Evolutionary conservation across 35 echinoderm and acorn worm species (phyloP), one percentile per base, ranked within the genome.

Genomic region (Apostichopus japonicus): DNA sequence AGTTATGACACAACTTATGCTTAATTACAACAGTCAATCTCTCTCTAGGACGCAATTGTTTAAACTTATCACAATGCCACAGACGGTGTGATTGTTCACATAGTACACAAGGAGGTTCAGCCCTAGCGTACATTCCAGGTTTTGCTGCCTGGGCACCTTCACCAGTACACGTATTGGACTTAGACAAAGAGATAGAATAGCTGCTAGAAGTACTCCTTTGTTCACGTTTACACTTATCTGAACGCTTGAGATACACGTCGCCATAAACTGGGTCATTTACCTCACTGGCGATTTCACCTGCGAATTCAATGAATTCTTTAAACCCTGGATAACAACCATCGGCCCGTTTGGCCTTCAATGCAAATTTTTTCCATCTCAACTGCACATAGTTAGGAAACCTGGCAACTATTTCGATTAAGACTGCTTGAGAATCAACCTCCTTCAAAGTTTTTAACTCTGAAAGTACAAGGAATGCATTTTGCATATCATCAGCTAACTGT

Each of bases 71-170:
- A 86, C 79, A 92, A 83, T 92, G 91, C 91, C 91, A 92, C 17
- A 92, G 52, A 51, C 91, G 91, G 86, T 92, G 91, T 8, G 10
- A 24, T 86, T 92, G 91, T 67, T 79, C 81, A 83, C 91, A 92
- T 63, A 92, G 52, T 23, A 92, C 79, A 72, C 91, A 92, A 14
- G 56, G 91, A 17, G 91, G 77, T 53, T 92, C 91, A 17, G 80
- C 1, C 80, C 70, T 92, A 61, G 79, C 91, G 17, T 92, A 86
- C 4, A 23, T 13, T 23, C 86, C 62, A 4, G 33, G 86, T 56
- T 54, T 89, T 44, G 23, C 25, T 10, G 51, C 56, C 57, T 84
- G 53, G 57, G 81, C 4, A 9, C 54, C 16, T 84, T 84, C 57
- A 84, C 53, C 15, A 4, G 81, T 23, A n/a, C 56, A 59, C 33